Percentiles rank a stretch among this genome's conserved stretches.
These are phyloP conservation scores for Butastur rufipennis DNA, from an alignment of 2,113 vertebrate species.

Conservation along the genomic window DNA sequence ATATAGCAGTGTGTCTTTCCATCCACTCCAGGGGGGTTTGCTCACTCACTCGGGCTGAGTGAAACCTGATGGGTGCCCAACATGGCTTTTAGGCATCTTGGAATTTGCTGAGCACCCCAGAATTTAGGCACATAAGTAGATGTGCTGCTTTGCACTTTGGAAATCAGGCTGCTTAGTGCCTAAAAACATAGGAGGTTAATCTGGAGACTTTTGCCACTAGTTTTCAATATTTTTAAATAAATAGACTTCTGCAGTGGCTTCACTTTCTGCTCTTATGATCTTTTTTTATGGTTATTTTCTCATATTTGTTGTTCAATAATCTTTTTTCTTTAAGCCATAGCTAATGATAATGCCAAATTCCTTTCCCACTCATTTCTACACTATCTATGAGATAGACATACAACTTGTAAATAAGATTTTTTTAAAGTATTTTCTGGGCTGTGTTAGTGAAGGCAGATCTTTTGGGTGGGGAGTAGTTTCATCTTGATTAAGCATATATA, in stretches of 20 bases:
- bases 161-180: neutral
- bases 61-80: neutral
- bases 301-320: neutral
- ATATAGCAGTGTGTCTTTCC: neutral
- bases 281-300: neutral
- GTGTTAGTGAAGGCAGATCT: neutral
- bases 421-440: neutral
- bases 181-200: neutral
- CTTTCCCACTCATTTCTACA: neutral
- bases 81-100: neutral
- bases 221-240: neutral
- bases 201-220: neutral
- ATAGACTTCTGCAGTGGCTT: neutral
- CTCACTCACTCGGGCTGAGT: neutral
- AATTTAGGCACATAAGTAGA: neutral
- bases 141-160: neutral
- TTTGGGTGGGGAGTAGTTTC: neutral
- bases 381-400: neutral
- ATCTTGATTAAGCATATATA: neutral
- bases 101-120: neutral
- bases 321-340: neutral
- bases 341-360: neutral
- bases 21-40: neutral
- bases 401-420: neutral
- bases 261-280: neutral